phyloP scores from a whole-genome alignment of 2,113 vertebrate species.

The Montifringilla adamsi region DNA sequence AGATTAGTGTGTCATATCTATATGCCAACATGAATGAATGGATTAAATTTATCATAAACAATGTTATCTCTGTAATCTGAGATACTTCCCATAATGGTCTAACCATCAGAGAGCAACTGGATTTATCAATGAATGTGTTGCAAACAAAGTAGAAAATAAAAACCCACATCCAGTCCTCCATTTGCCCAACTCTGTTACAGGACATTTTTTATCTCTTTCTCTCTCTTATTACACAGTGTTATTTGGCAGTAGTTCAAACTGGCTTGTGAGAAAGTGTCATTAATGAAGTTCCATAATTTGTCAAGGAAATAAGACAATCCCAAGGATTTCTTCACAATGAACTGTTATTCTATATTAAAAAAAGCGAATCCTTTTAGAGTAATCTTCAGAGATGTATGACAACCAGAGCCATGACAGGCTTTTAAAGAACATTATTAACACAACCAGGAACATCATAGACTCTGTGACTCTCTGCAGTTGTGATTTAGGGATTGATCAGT shows the following conservation, averaged over 20 bases:
- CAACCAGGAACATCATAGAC: neutral
- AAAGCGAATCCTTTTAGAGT: neutral
- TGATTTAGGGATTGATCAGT: neutral
- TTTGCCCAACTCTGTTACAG: neutral
- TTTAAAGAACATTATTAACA: neutral
- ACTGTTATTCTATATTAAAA: neutral
- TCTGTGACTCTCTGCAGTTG: neutral
- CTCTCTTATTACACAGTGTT: neutral
- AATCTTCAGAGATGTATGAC: neutral
- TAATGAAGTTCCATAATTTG: neutral
- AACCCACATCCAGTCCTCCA: neutral
- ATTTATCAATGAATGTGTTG: neutral
- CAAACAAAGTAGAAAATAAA: neutral
- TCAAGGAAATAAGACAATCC: neutral
- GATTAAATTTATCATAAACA: neutral
- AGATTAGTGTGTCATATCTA: neutral
- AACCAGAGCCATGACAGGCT: neutral
- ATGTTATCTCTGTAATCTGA: neutral
- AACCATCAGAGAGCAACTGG: neutral
- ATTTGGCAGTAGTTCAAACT: neutral
- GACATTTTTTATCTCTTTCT: neutral
- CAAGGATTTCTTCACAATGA: neutral
- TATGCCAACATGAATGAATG: neutral
- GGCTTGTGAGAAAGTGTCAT: neutral
- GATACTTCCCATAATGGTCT: neutral